Conservation (phyloP, 2,113 vertebrate genomes). For the Melanerpes formicivorus region DNA sequence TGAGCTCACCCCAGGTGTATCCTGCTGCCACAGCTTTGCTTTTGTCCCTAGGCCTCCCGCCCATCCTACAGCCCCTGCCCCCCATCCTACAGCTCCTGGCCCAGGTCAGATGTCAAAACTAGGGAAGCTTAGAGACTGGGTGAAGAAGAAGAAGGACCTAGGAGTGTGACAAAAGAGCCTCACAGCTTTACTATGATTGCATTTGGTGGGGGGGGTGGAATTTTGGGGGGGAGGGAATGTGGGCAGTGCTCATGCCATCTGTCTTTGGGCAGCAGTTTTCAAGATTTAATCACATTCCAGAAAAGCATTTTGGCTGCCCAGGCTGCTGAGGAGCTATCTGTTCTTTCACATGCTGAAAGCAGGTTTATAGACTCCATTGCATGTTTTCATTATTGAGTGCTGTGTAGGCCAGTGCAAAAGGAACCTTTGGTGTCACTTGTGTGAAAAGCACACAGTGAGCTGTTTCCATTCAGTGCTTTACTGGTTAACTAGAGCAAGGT, state of each 20-base stretch:
- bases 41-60: neutral
- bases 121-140: neutral
- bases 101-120: neutral
- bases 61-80: neutral
- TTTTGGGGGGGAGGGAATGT: neutral
- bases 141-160: neutral
- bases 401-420: neutral
- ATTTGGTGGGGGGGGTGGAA: neutral
- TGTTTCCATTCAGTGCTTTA: slow-evolving; percentile 2
- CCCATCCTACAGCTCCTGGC: neutral
- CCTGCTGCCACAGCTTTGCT: neutral
- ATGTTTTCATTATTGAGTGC: neutral
- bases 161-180: neutral
- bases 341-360: neutral
- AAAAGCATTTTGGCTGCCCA: neutral
- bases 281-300: neutral
- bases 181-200: neutral
- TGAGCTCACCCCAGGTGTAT: neutral
- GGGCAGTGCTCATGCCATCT: neutral
- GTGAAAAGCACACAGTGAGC: neutral
- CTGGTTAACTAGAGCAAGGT: neutral
- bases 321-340: neutral
- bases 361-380: neutral
- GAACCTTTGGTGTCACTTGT: neutral
- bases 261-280: neutral